These are phyloP conservation scores for Pangasius djambal DNA, from an alignment of 2,797 vertebrate species.

Conservation along the genomic window DNA sequence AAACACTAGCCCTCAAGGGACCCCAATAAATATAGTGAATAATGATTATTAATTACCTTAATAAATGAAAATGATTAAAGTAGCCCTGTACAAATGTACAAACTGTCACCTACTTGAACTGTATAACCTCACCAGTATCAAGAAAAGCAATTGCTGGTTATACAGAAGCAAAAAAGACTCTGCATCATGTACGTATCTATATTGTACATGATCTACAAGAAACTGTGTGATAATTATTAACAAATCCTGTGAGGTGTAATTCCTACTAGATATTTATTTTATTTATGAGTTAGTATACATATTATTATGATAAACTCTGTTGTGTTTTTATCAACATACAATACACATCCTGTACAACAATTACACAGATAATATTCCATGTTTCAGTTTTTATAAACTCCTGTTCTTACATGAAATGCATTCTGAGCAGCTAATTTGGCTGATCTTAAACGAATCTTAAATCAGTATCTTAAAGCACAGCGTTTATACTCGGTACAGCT, in stretches of 20 bases:
- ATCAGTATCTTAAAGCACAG: constrained; percentile 62
- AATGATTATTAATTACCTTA: background rate
- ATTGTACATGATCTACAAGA: background rate
- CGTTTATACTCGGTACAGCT: constrained; percentile 91
- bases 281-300: constrained; percentile 6
- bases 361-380: background rate
- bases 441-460: background rate
- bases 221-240: background rate
- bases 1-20: too few species aligned
- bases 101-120: constrained; percentile 8
- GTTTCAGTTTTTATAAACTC: constrained; percentile 1
- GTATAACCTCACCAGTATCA: background rate
- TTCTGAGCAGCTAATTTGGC: background rate
- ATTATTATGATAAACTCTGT: constrained; percentile 1
- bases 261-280: constrained; percentile 12
- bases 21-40: background rate
- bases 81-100: constrained; percentile 43
- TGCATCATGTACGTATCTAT: background rate
- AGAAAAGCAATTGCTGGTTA: background rate
- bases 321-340: constrained; percentile 11
- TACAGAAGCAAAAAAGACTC: background rate
- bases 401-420: background rate
- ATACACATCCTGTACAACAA: constrained; percentile 36
- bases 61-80: constrained; percentile 8
- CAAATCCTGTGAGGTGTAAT: background rate